A percentile compares a stretch with the other conserved stretches of the same genome.
These are phyloP conservation scores for Falco biarmicus DNA, from an alignment of 2,797 vertebrate genomes.

Conservation along the genomic window DNA sequence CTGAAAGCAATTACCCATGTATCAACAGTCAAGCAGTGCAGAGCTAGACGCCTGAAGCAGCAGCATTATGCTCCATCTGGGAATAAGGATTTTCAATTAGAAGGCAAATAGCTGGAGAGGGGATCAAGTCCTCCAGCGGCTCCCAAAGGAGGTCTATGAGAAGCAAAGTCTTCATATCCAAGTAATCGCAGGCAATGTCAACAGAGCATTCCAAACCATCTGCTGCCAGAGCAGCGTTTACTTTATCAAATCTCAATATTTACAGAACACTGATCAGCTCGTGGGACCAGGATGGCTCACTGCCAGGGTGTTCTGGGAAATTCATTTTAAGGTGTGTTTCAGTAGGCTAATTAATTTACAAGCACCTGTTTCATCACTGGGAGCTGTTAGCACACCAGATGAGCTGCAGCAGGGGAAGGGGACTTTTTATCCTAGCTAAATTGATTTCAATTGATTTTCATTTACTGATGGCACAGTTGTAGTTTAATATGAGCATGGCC, in stretches of 20 bases:
- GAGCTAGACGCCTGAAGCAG: conserved; percentile 77
- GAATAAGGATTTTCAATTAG: conserved; percentile 93
- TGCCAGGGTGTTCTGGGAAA: conserved; percentile 84
- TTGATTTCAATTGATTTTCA: conserved; percentile 85
- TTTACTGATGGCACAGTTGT: conserved; percentile 80
- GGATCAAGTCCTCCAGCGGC: conserved; percentile 77
- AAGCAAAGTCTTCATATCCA: conserved; percentile 81
- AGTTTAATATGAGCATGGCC: conserved; percentile 72
- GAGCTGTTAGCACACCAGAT: conserved; percentile 81
- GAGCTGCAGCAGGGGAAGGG: conserved; percentile 77
- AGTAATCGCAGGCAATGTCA: conserved; percentile 81
- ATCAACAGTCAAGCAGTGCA: conserved; percentile 85
- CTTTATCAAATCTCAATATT: conserved; percentile 95
- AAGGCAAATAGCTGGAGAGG: conserved; percentile 88
- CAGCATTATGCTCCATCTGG: conserved; percentile 83
- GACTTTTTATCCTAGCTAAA: conserved; percentile 79
- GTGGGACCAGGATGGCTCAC: conserved; percentile 83
- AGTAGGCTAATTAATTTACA: conserved; percentile 91
- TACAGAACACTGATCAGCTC: conserved; percentile 90
- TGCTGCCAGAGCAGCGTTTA: conserved; percentile 88
- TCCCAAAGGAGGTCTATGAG: conserved; percentile 80
- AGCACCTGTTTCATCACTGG: conserved; percentile 87
- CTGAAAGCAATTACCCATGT: conserved; percentile 91
- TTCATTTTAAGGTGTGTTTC: conserved; percentile 88
- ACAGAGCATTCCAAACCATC: conserved; percentile 87